Percentiles rank a stretch among this genome's conserved stretches.
phyloP scores from a whole-genome alignment of 2,888 invertebrate genomes.

The Cryptocephalus primarius region DNA sequence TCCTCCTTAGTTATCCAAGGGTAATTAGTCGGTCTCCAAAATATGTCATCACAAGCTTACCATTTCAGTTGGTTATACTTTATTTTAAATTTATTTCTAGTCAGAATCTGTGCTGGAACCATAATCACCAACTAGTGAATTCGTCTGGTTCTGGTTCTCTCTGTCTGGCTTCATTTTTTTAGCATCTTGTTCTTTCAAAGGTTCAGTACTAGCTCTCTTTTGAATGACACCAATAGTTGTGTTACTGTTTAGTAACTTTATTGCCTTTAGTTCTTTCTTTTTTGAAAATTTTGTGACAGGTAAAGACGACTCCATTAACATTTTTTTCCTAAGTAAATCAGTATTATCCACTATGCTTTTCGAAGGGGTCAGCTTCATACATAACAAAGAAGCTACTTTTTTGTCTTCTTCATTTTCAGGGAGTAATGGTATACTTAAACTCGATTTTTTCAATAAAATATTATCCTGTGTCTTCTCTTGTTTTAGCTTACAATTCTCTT shows the following conservation, averaged over 20 bases:
- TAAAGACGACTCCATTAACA: constrained; percentile 30
- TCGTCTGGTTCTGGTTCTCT: constrained; percentile 4
- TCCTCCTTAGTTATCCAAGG: no score
- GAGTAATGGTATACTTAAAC: constrained; percentile 65
- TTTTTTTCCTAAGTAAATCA: constrained; percentile 25
- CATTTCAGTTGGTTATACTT: background rate
- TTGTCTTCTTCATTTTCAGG: constrained; percentile 73
- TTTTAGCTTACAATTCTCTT: constrained; percentile 65
- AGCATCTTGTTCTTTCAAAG: background rate
- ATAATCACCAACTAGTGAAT: constrained; percentile 28
- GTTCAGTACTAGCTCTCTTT: constrained; percentile 10
- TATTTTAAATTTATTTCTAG: background rate
- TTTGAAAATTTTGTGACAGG: constrained; percentile 29
- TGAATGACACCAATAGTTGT: constrained; percentile 18
- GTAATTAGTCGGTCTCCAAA: no score
- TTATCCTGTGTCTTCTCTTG: constrained; percentile 60
- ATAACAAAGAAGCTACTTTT: constrained; percentile 65
- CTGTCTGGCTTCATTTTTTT: constrained; percentile 4
- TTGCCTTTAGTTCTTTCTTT: constrained; percentile 29
- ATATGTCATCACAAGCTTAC: no score
- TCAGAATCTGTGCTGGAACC: constrained; percentile 27
- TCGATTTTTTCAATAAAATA: constrained; percentile 60
- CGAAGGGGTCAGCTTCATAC: constrained; percentile 52
- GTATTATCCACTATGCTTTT: constrained; percentile 48
- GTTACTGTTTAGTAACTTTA: constrained; percentile 24